These are phyloP conservation scores for Phenacoccus solenopsis DNA, from an alignment of 1,140 invertebrate species.

Conservation along the genomic window DNA sequence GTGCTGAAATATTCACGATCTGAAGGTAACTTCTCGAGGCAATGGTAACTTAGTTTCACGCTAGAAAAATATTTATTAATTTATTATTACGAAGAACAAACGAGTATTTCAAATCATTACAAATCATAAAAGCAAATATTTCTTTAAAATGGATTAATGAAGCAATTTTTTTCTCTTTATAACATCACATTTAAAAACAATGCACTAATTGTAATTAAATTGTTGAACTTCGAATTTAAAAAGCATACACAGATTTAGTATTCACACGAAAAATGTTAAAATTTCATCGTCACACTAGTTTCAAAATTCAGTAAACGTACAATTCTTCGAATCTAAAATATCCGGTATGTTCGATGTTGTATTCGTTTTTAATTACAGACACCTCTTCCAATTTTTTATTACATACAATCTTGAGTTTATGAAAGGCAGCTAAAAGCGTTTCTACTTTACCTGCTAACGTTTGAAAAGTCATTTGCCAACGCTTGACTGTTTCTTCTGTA, in stretches of 20 bases:
- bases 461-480: not conserved
- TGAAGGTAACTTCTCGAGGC: not conserved
- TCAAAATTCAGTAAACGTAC: not conserved
- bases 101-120: too few relatives aligned
- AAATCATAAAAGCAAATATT: too few relatives aligned
- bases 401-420: not conserved
- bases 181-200: too few relatives aligned
- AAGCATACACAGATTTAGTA: too few relatives aligned
- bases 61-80: too few relatives aligned
- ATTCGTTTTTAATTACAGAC: not conserved
- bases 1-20: not conserved
- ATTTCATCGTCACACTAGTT: not conserved
- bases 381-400: not conserved
- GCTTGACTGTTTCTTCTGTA: not conserved
- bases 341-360: not conserved
- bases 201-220: too few relatives aligned
- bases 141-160: too few relatives aligned
- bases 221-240: too few relatives aligned
- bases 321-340: not conserved
- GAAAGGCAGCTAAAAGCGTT: not conserved
- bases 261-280: not conserved
- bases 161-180: too few relatives aligned
- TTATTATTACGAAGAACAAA: too few relatives aligned
- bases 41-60: not conserved
- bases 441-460: not conserved